Base-by-base conservation (phyloP, 2,113 vertebrate species). In the Oncorhynchus mykiss region DNA sequence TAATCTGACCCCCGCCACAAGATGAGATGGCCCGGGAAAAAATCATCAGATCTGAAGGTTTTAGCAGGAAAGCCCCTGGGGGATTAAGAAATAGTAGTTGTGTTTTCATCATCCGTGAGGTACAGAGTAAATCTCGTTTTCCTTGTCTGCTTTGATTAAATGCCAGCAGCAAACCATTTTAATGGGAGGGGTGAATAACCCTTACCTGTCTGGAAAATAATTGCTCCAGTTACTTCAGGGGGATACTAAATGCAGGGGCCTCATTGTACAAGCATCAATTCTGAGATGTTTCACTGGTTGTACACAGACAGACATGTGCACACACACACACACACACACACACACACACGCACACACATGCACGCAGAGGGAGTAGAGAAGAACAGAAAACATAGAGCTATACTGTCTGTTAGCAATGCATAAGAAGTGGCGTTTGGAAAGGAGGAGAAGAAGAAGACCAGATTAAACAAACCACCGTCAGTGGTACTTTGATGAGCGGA, bases 401-500 rank as follows among this genome's bases (percentile, higher is more conserved):
- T 11, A 48, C n/a, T 82, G 39, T 45, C 13, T 82, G 82, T 81
- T 79, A 78, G 71, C 75, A 68, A 82, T 82, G 84, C 72, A 85
- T 8, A 67, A 48, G 78, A 75, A 72, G 72, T 75, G 80, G 81
- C 72, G 82, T 82, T 90, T 79, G 79, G 82, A 85, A 84, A 80
- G 85, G 83, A 80, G 54, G 72, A 65, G 72, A 82, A 81, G 85
- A 84, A 80, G 48, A 72, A 65, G 72, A 82, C 75, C 9, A 45
- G 39, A 45, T 91, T 89, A 91, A 84, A 87, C 39, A 11, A 45
- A 45, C 39, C 39, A 78, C 86, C 90, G 84, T 90, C 89, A 85
- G 87, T 86, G 83, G 80, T 74, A 80, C 88, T 91, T 92, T 92
- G 89, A 92, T 92, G 91, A 92, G 86, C 80, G 80, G 86, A 76